Evolutionary conservation across 2,888 invertebrate genomes (phyloP), one percentile per base, ranked within the genome.

Genomic region (Idaea biselata): DNA sequence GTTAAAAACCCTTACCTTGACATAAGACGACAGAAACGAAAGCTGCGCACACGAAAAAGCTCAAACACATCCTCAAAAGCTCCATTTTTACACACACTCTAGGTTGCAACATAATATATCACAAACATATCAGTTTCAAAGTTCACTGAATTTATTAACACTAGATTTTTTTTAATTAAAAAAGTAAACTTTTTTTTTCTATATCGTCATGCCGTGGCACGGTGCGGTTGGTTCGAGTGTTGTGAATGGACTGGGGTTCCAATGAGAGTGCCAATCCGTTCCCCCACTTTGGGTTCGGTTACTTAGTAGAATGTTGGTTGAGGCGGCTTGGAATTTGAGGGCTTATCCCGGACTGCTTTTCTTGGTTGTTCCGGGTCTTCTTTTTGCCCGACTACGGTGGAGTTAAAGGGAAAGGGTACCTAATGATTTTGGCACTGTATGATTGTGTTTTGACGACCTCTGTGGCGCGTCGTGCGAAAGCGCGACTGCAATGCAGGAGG

Each of bases 1-100:
- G 58, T n/a, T n/a, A n/a, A n/a, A n/a, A n/a, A n/a, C n/a, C 71
- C 87, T 87, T 77, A 91, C 91, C 91, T 91, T 91, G 91, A 91
- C 91, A 89, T 79, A 82, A 78, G 71, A 82, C 81, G 73, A 87
- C 70, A 62, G 78, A 68, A 75, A 80, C 74, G 18, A 84, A 67
- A 67, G 80, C 79, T 68, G 80, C 75, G 74, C 79, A 70, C 73
- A 79, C 76, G 71, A 81, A 68, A 69, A 77, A 75, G 75, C 79
- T 79, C 79, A 78, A 80, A 70, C 69, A 68, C 74, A 79, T 78
- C 78, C 76, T 72, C 78, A 80, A 81, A 78, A 75, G 73, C 80
- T 68, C 68, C 82, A 79, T 83, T 73, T 83, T 78, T 73, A 74
- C 86, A 89, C 87, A 82, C 77, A 77, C 84, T 85, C 89, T 90